Evolutionary conservation across 2,797 vertebrate species (phyloP), one percentile per base, ranked within the genome.

Genomic region (Rousettus madagascariensis): DNA sequence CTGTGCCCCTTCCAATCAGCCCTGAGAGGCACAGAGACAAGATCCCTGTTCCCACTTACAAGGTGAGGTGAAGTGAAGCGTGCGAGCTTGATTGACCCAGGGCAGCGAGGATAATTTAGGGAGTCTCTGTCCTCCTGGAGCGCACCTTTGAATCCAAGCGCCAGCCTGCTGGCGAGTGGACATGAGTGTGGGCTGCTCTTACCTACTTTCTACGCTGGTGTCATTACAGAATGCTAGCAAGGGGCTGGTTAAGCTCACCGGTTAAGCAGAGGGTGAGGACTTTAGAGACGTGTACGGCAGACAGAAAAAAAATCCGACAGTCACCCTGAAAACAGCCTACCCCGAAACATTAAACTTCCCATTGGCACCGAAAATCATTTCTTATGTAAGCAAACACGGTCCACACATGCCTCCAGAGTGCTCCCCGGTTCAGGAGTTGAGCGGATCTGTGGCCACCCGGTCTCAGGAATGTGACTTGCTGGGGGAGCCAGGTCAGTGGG

Each of bases 231-330:
- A 93, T 88, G 97, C 95, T 92, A 97, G 92, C 90, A 93, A 97
- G 97, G 95, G 86, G 89, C 95, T 85, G 83, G 88, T 61, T 9
- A 86, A 75, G 95, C 96, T 97, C 94, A 97, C 95, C 49, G 5
- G 15, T 16, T 49, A 49, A 49, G 78, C 86, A 75, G 95, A 96
- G n/a, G 90, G 69, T 5, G 46, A 96, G 80, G 92, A 93, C 97
- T 98, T 98, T 98, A 91, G 92, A 97, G 96, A 96, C 5, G 26
- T 38, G 86, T 90, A 97, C 91, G 96, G 75, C 90, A 95, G 96
- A 69, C 90, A 72, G 82, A 98, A 98, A 95, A 96, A 97, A 97
- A 97, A 97, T 96, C 91, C 96, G 96, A 94, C 85, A 95, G 68
- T 86, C 71, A 38, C 30, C 65, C 94, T 89, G 95, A 97, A 97